These are phyloP conservation scores for Chascanopsetta lugubris DNA, from an alignment of 2,113 vertebrate species.

Conservation along the genomic window DNA sequence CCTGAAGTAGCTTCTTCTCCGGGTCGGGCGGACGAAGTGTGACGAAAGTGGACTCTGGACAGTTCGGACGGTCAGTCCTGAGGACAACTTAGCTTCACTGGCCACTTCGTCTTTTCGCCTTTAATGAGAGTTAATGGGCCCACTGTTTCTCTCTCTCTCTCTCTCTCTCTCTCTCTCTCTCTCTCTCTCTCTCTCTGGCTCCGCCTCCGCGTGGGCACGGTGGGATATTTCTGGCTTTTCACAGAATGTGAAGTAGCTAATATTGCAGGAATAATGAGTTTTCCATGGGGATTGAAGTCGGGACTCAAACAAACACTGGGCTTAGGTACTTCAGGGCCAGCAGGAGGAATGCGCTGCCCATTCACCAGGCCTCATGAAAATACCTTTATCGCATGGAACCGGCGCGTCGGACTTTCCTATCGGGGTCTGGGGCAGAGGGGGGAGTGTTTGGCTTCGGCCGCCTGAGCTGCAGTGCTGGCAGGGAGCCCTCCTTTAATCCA, in stretches of 20 bases:
- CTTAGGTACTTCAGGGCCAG: constrained; percentile 29
- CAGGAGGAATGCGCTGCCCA: constrained; percentile 12
- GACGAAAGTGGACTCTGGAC: not conserved
- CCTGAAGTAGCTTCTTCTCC: not conserved
- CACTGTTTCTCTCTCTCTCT: too few species aligned
- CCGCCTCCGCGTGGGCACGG: constrained; percentile 11
- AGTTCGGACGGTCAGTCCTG: not conserved
- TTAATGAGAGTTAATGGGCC: constrained; percentile 34
- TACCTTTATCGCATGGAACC: constrained; percentile 39
- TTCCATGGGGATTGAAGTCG: constrained; percentile 13
- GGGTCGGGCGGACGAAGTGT: not conserved
- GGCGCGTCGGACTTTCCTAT: constrained; percentile 42
- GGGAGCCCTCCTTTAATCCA: constrained; percentile 28
- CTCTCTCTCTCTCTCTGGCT: too few species aligned
- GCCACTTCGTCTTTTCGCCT: constrained; percentile 14
- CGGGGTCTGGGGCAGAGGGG: constrained; percentile 35
- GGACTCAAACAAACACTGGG: constrained; percentile 34
- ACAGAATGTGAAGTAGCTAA: constrained; percentile 10
- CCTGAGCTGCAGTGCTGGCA: constrained; percentile 25
- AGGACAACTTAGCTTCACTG: constrained; percentile 1
- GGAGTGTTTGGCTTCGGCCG: constrained; percentile 27
- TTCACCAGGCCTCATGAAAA: constrained; percentile 2
- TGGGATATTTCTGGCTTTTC: constrained; percentile 10
- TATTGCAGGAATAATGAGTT: constrained; percentile 23
- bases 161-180: too few species aligned